These are phyloP conservation scores for Phania funesta DNA, from an alignment of 2,888 invertebrate species.

Conservation along the genomic window DNA sequence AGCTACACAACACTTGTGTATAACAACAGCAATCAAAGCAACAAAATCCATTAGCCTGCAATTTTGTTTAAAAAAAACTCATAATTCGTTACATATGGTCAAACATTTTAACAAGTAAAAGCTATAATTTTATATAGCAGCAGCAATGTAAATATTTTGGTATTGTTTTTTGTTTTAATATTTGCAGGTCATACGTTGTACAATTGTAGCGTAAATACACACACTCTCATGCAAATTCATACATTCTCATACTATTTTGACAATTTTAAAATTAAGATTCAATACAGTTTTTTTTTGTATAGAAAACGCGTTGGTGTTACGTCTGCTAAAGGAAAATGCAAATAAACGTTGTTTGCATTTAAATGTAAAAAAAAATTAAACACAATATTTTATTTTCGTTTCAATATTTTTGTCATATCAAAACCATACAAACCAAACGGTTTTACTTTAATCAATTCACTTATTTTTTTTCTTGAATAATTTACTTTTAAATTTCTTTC, in stretches of 20 bases:
- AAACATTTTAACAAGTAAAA: constrained; percentile 31
- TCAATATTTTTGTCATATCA: background rate
- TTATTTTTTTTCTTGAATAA: background rate
- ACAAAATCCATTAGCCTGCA: constrained; percentile 12
- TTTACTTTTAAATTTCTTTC: background rate
- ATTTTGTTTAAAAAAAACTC: constrained; percentile 12
- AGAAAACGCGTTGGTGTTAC: constrained; percentile 54
- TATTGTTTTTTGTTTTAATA: constrained; percentile 23
- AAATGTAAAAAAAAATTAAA: constrained; percentile 19
- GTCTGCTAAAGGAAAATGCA: constrained; percentile 46
- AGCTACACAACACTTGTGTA: constrained; percentile 32
- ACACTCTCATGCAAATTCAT: background rate
- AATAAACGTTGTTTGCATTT: constrained; percentile 55
- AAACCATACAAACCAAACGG: background rate
- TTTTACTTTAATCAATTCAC: background rate
- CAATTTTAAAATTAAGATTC: constrained; percentile 16
- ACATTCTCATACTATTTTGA: constrained; percentile 11
- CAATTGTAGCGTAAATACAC: background rate
- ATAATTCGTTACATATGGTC: constrained; percentile 42
- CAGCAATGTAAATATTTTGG: constrained; percentile 5
- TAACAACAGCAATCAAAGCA: background rate
- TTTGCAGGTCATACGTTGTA: background rate
- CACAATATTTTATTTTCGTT: background rate
- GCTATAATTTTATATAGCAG: constrained; percentile 6
- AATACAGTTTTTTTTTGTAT: constrained; percentile 19